Base-by-base conservation (phyloP, 2,797 vertebrate genomes). In the Eurystomus glaucurus region DNA sequence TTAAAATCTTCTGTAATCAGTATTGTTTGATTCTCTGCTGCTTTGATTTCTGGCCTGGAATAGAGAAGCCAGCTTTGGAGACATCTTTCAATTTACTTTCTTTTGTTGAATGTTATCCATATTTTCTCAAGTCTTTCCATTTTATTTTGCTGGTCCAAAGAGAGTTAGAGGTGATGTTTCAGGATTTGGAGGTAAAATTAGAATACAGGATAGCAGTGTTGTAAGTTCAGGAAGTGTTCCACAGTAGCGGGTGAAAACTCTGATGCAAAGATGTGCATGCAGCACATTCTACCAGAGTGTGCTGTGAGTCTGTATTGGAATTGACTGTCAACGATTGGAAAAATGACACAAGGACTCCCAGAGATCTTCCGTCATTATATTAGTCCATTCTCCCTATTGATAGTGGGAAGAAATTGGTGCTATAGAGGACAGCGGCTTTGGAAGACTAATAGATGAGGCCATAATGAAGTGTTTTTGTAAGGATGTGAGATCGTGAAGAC, bases 41-140 rank as follows among this genome's bases (percentile, higher is more conserved):
- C 58, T 85, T 17, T 93, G n/a, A 48, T 83, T 79, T 92, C 35
- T 85, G 62, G 6, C n/a, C 41, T 75, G 71, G 77, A 87, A 45
- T 35, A 78, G 48, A 71, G n/a, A 81, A n/a, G 77, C 9, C 9
- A 43, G 7, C 43, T 88, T 26, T 77, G 64, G 75, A 88, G n/a
- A 52, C 7, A 29, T 26, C 21, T 94, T 95, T 50, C 19, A 51
- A 3, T 82, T 62, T 64, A 31, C 12, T 85, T 71, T 80, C 5
- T 70, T 90, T 29, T 65, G 7, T 58, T 77, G 28, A 75, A 33
- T 8, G 5, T 78, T 74, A 54, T 4, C 14, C 16, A 3, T 82
- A 39, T 85, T 80, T 88, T 83, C 31, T 88, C 0, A 0, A 54
- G 6, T 25, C 9, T 81, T 76, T 77, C 4, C 19, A 41, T 60